These are phyloP conservation scores for Lycodopsis pacificus DNA, from an alignment of 2,797 vertebrate genomes.

Conservation along the genomic window DNA sequence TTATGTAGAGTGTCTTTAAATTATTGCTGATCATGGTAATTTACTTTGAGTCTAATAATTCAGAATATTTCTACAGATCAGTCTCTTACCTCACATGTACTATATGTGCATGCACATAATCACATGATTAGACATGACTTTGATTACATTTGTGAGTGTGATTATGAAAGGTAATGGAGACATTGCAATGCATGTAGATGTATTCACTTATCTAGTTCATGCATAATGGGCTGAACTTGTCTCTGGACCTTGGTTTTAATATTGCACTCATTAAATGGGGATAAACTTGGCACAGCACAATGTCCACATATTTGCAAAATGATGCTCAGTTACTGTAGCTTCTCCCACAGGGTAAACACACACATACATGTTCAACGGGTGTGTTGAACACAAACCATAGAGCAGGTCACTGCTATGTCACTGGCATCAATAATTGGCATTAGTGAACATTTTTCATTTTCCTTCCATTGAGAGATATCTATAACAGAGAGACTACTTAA, in stretches of 20 bases:
- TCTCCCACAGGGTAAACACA: constrained; percentile 20
- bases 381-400: constrained; percentile 13
- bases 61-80: not conserved
- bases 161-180: constrained; percentile 5
- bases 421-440: not conserved
- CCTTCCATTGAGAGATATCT: not conserved
- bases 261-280: constrained; percentile 55
- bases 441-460: not conserved
- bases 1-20: not conserved
- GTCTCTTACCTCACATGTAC: not conserved
- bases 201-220: constrained; percentile 14
- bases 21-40: not conserved
- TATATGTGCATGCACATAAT: not conserved
- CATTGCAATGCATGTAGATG: constrained; percentile 1
- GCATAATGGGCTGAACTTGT: constrained; percentile 50
- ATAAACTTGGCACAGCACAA: constrained; percentile 45
- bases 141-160: not conserved
- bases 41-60: not conserved
- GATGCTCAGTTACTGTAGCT: constrained; percentile 2
- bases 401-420: not conserved
- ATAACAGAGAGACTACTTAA: not conserved
- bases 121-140: not conserved
- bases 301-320: constrained; percentile 28
- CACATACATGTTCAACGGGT: constrained; percentile 27
- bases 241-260: constrained; percentile 50